A percentile compares a stretch with the other conserved stretches of the same genome.
These are phyloP conservation scores for Pachypanchax playfairii DNA, from an alignment of 2,113 vertebrate species.

Conservation along the genomic window DNA sequence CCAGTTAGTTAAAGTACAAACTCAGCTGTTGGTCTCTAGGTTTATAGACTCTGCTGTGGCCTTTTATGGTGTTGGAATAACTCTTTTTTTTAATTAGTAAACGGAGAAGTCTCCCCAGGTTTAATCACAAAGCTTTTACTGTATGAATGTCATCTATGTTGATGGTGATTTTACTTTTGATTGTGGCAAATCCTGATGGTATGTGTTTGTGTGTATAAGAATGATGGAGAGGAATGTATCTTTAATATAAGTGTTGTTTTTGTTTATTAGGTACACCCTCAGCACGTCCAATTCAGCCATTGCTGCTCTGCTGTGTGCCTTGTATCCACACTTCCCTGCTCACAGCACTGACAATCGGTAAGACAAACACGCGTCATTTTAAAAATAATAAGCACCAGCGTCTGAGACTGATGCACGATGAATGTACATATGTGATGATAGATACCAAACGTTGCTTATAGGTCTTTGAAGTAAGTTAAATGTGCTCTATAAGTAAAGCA, in stretches of 20 bases:
- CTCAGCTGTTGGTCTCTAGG: slow-evolving; percentile 53
- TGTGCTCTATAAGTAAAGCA: too few species aligned
- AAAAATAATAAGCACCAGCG: too few species aligned
- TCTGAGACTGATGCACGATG: too few species aligned
- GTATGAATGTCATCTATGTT: not conserved
- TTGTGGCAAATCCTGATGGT: not conserved
- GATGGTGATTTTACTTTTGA: not conserved
- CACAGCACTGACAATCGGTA: slow-evolving; percentile 98
- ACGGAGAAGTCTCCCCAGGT: too few species aligned
- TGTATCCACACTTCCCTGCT: slow-evolving; percentile 96
- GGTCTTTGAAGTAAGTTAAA: too few species aligned
- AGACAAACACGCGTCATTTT: not conserved
- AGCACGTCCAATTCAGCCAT: slow-evolving; percentile 97
- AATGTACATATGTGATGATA: too few species aligned
- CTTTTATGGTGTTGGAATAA: too few species aligned
- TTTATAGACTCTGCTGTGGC: slow-evolving; percentile 57
- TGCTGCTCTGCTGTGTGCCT: slow-evolving; percentile 93
- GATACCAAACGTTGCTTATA: too few species aligned
- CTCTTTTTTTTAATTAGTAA: slow-evolving; percentile 30
- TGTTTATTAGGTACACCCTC: slow-evolving; percentile 86
- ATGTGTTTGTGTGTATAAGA: not conserved
- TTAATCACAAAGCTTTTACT: too few species aligned
- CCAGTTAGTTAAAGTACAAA: slow-evolving; percentile 43
- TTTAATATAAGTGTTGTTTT: slow-evolving; percentile 3
- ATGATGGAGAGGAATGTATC: not conserved